phyloP scores from a whole-genome alignment of 1,140 invertebrate species.

The Brachionus asplanchnoidis region DNA sequence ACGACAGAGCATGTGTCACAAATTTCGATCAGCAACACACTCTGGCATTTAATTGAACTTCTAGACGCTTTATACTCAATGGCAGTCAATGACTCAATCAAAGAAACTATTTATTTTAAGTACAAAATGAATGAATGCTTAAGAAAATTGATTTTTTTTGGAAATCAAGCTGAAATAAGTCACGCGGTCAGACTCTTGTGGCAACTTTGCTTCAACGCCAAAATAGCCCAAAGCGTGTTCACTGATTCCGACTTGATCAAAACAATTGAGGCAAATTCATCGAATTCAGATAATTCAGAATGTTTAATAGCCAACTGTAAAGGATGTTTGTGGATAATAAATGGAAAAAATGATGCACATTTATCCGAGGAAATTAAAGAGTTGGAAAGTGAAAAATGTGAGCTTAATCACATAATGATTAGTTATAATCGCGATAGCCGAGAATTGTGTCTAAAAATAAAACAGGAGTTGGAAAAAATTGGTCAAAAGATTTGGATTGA shows the following conservation, averaged over 20 bases:
- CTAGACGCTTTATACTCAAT: constrained; percentile 7
- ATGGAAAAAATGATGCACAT: neutral
- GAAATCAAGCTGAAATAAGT: constrained; percentile 15
- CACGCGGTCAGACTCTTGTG: neutral
- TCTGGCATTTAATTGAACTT: constrained; percentile 21
- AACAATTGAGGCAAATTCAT: neutral
- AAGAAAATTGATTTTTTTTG: neutral
- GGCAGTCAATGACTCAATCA: constrained; percentile 14
- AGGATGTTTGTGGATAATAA: neutral
- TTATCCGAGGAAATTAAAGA: neutral
- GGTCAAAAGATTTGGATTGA: constrained; percentile 27
- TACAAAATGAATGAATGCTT: neutral
- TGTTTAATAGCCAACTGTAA: neutral
- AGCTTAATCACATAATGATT: constrained; percentile 12
- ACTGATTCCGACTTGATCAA: neutral
- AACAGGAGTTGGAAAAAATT: neutral
- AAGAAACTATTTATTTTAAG: constrained; percentile 20
- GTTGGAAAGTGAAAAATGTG: neutral
- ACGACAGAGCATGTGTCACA: neutral
- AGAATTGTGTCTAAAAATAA: neutral
- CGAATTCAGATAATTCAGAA: neutral
- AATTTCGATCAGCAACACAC: neutral
- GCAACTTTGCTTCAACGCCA: neutral
- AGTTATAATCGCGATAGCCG: neutral
- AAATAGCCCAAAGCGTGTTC: neutral